phyloP scores from a whole-genome alignment of 1,140 invertebrate species.

The Macrotrachela quadricornifera region DNA sequence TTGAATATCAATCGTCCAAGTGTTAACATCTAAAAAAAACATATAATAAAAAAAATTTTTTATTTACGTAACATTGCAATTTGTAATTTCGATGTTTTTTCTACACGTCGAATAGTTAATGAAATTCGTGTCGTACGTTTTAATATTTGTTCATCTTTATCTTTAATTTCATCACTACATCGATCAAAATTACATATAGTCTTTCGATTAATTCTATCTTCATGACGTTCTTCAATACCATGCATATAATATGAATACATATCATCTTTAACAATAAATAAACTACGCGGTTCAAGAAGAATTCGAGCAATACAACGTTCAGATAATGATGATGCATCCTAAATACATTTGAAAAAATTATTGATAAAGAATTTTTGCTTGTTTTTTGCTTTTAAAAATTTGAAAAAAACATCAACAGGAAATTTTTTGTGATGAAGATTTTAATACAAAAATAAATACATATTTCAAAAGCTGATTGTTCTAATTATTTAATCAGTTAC shows the following conservation, averaged over 20 bases:
- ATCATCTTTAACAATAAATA: conserved; percentile 58
- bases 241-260: conserved; percentile 68
- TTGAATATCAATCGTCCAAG: too few relatives aligned
- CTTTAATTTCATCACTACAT: conserved; percentile 12
- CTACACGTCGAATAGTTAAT: conserved; percentile 75
- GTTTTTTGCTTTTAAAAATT: too few relatives aligned
- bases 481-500: too few relatives aligned
- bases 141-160: conserved; percentile 28
- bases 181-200: conserved; percentile 42
- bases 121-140: conserved; percentile 54
- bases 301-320: conserved; percentile 37
- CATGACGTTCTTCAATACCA: conserved; percentile 53
- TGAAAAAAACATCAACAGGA: too few relatives aligned
- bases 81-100: conserved; percentile 52
- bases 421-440: too few relatives aligned
- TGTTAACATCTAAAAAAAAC: too few relatives aligned
- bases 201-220: conserved; percentile 43
- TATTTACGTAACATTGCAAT: conserved; percentile 1
- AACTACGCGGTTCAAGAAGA: conserved; percentile 60
- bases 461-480: too few relatives aligned
- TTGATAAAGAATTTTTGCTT: too few relatives aligned
- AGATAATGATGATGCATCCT: conserved; percentile 14
- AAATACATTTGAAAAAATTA: too few relatives aligned
- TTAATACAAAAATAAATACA: too few relatives aligned
- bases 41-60: too few relatives aligned